Conservation (phyloP, 2,797 vertebrate genomes). For the Sebastes alutus region DNA sequence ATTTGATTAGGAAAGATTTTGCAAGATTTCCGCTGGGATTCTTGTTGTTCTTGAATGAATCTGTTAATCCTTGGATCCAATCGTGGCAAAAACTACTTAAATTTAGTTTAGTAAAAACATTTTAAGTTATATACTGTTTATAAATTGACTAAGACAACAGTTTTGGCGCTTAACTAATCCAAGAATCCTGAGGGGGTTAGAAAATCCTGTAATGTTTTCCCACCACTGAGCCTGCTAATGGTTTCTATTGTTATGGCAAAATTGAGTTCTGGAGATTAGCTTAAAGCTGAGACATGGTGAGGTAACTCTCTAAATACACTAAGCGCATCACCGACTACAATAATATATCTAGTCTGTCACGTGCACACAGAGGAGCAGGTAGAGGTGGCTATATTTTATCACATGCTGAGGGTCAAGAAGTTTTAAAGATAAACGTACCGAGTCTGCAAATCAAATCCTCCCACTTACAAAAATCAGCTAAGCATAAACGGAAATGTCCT, state of each 20-base stretch:
- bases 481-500: not conserved
- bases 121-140: not conserved
- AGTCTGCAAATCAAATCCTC: not conserved
- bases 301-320: conserved; percentile 42
- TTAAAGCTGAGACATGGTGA: conserved; percentile 39
- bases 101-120: not conserved
- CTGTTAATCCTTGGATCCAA: not conserved
- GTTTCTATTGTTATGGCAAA: conserved; percentile 59
- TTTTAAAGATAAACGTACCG: not conserved
- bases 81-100: not conserved
- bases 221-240: conserved; percentile 47
- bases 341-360: conserved; percentile 38
- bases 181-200: not conserved
- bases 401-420: not conserved
- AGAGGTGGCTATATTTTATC: not conserved
- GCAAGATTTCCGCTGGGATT: not conserved
- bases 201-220: conserved; percentile 28
- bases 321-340: conserved; percentile 25
- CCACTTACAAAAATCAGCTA: not conserved
- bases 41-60: too few species aligned
- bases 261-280: conserved; percentile 58
- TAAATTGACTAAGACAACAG: conserved; percentile 5
- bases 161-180: conserved; percentile 7
- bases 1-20: too few species aligned
- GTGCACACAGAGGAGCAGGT: conserved; percentile 3